Evolutionary conservation across 64 coral and sea anemone genomes (phyloP).

Genomic region (Orbicella faveolata): DNA sequence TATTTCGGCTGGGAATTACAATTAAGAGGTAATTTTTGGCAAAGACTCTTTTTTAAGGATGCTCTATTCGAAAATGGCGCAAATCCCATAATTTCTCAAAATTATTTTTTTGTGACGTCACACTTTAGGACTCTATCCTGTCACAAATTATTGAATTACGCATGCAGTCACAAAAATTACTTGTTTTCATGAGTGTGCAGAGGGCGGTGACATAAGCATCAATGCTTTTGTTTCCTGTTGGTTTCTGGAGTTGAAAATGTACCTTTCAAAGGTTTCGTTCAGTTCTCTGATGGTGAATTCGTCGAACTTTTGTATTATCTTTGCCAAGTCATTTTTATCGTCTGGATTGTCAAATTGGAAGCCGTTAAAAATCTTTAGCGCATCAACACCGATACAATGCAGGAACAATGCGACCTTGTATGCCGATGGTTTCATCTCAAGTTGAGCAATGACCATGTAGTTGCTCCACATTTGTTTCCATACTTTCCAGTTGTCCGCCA

Average conservation of each 20-base stretch:
- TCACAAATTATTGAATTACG: too few species aligned
- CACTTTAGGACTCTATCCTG: too few species aligned
- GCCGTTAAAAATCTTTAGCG: constrained; percentile 24
- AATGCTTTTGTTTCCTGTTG: not conserved
- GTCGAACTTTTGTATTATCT: constrained; percentile 51
- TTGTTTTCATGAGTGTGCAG: too few species aligned
- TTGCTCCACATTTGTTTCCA: too few species aligned
- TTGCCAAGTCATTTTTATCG: constrained; percentile 19
- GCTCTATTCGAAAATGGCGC: too few species aligned
- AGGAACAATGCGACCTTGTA: constrained; percentile 50
- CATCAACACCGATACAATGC: constrained; percentile 8
- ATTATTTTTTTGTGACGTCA: too few species aligned
- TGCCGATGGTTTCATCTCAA: constrained; percentile 22
- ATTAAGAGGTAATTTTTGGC: too few species aligned
- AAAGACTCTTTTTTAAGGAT: too few species aligned
- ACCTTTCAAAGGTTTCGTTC: constrained; percentile 54
- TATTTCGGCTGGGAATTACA: too few species aligned
- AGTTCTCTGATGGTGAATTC: constrained; percentile 49
- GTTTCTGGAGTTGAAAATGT: constrained; percentile 51
- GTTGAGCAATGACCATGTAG: not conserved
- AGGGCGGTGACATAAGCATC: too few species aligned
- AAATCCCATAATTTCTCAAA: too few species aligned
- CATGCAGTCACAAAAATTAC: too few species aligned
- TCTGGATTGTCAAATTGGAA: constrained; percentile 39
- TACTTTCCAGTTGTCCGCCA: constrained; percentile 54